phyloP scores from a whole-genome alignment of 1,140 invertebrate species.

The Dryas iulia region DNA sequence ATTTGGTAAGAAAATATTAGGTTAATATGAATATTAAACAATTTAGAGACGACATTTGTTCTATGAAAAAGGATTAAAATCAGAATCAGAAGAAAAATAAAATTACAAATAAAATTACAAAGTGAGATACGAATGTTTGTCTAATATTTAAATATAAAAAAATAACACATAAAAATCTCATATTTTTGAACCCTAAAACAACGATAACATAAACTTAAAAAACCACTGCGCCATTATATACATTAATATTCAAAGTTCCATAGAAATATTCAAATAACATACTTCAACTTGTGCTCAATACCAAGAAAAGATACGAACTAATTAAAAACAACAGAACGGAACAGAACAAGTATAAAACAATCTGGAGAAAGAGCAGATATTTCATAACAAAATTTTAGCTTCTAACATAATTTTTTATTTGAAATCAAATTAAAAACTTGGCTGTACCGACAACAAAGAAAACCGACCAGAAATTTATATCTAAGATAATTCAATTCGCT shows the following conservation, averaged over 20 bases:
- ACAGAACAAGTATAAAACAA: constrained; percentile 2
- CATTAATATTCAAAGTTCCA: neutral
- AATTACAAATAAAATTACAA: too few relatives aligned
- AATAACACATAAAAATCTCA: too few relatives aligned
- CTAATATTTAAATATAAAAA: too few relatives aligned
- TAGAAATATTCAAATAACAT: neutral
- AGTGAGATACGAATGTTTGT: too few relatives aligned
- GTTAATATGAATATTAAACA: too few relatives aligned
- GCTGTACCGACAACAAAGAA: constrained; percentile 32
- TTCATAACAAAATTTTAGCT: constrained; percentile 23
- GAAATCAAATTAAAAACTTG: constrained; percentile 39
- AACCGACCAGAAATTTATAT: constrained; percentile 42
- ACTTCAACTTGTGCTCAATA: neutral
- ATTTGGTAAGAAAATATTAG: too few relatives aligned
- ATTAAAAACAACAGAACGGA: constrained; percentile 8
- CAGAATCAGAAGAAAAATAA: too few relatives aligned
- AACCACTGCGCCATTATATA: neutral
- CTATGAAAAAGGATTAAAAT: too few relatives aligned
- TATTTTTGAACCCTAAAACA: too few relatives aligned
- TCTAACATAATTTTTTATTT: constrained; percentile 34
- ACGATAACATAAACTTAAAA: neutral
- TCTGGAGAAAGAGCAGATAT: constrained; percentile 13
- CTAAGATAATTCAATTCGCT: constrained; percentile 62
- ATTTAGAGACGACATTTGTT: too few relatives aligned
- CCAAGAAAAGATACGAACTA: constrained; percentile 1